Conservation (phyloP, 2,888 invertebrate species). For the Melanophora roralis region DNA sequence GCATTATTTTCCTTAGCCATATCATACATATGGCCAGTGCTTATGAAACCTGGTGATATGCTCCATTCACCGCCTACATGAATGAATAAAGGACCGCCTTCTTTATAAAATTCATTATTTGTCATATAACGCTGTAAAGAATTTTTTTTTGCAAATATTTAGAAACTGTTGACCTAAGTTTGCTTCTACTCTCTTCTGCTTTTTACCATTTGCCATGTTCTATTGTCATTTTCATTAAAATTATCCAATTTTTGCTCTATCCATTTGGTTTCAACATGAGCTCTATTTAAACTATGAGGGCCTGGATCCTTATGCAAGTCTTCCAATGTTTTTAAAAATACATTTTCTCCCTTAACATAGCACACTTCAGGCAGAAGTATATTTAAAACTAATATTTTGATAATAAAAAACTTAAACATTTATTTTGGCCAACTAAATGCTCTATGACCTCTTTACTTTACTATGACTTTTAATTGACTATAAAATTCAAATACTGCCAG, state of each 20-base stretch:
- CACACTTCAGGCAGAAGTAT: background rate
- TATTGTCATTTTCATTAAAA: conserved; percentile 79
- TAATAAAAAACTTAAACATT: background rate
- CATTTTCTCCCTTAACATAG: background rate
- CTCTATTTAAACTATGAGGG: conserved; percentile 60
- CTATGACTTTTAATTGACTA: too few relatives aligned
- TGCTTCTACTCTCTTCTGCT: background rate
- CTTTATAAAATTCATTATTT: conserved; percentile 76
- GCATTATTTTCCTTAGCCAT: conserved; percentile 81
- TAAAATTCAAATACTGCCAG: background rate
- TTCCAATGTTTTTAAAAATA: conserved; percentile 70
- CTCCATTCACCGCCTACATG: conserved; percentile 85
- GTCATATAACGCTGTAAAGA: conserved; percentile 78
- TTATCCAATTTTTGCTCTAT: conserved; percentile 80
- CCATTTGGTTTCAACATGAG: conserved; percentile 71
- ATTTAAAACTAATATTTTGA: background rate
- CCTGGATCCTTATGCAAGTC: conserved; percentile 77
- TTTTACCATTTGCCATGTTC: conserved; percentile 79
- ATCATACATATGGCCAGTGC: conserved; percentile 81
- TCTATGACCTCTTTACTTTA: background rate
- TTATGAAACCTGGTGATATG: conserved; percentile 80
- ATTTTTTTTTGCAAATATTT: too few relatives aligned
- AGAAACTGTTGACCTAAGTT: too few relatives aligned
- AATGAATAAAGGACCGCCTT: conserved; percentile 81
- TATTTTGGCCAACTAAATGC: background rate